A percentile compares a stretch with the other conserved stretches of the same genome.
These are phyloP conservation scores for Coreius guichenoti DNA, from an alignment of 2,797 vertebrate genomes.

Conservation along the genomic window DNA sequence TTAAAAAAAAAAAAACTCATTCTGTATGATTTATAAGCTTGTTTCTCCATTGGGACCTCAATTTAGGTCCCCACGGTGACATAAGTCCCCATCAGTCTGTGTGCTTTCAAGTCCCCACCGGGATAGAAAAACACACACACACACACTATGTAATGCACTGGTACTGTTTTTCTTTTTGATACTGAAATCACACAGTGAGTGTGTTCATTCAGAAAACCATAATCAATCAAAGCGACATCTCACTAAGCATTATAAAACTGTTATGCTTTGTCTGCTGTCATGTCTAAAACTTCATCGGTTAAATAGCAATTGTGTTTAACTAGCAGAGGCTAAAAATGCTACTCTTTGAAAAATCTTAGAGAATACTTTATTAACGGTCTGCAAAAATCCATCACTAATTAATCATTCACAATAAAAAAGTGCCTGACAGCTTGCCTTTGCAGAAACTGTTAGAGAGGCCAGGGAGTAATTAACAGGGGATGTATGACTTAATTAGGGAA, in stretches of 20 bases:
- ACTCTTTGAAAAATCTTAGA: conserved; percentile 33
- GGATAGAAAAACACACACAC: no score
- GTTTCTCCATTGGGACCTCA: no score
- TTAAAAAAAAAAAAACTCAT: no score
- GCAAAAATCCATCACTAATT: conserved; percentile 77
- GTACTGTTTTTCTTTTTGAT: not conserved
- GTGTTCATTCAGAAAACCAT: not conserved
- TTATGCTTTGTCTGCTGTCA: conserved; percentile 13
- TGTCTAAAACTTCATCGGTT: not conserved
- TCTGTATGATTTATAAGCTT: no score
- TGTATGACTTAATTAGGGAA: conserved; percentile 79
- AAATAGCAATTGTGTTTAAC: conserved; percentile 19
- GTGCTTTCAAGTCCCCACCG: no score
- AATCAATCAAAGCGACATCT: conserved; percentile 15
- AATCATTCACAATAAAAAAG: conserved; percentile 80
- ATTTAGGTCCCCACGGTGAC: no score
- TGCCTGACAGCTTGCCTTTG: conserved; percentile 72
- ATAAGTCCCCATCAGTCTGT: no score
- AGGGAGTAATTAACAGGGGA: conserved; percentile 78
- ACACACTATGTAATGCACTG: not conserved
- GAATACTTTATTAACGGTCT: conserved; percentile 70
- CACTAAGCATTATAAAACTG: conserved; percentile 1
- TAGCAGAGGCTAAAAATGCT: not conserved
- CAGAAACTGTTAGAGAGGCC: conserved; percentile 73
- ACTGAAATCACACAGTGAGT: not conserved